Evolutionary conservation across 2,113 vertebrate species (phyloP).

Genomic region (Rhinopomastus cyanomelas): DNA sequence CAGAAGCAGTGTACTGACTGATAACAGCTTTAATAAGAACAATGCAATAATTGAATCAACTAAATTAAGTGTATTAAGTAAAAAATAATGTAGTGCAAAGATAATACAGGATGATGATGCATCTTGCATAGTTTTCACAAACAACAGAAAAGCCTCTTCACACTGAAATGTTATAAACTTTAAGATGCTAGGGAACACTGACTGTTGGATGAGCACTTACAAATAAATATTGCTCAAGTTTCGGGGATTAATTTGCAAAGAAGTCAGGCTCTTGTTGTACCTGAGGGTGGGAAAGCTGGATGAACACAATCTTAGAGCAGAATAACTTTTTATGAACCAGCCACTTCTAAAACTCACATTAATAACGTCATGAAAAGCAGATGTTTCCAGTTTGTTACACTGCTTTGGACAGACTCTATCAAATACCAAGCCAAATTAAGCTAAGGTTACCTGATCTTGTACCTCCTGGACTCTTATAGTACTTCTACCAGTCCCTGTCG

Average conservation of each 20-base stretch:
- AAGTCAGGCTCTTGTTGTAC: neutral
- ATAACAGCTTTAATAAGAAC: neutral
- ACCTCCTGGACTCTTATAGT: neutral
- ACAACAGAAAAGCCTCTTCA: neutral
- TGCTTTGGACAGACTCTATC: neutral
- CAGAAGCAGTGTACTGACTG: neutral
- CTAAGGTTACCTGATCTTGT: neutral
- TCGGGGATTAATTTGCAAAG: neutral
- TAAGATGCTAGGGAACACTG: neutral
- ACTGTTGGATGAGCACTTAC: neutral
- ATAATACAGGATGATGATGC: rapidly evolving
- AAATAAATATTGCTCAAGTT: neutral
- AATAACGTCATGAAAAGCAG: constrained; percentile 2
- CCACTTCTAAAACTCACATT: neutral
- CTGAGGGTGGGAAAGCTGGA: neutral
- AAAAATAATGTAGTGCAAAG: neutral
- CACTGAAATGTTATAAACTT: neutral
- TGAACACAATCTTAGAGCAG: neutral
- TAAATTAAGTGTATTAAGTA: neutral
- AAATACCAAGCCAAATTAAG: constrained; percentile 4
- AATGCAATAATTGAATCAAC: neutral
- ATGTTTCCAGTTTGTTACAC: constrained; percentile 7
- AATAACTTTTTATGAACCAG: neutral
- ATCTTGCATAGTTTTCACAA: neutral
- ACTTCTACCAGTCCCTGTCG: neutral